A percentile compares a stretch with the other conserved stretches of the same genome.
phyloP scores from a whole-genome alignment of 1,140 invertebrate species.

The Drosophila parabipectinata region DNA sequence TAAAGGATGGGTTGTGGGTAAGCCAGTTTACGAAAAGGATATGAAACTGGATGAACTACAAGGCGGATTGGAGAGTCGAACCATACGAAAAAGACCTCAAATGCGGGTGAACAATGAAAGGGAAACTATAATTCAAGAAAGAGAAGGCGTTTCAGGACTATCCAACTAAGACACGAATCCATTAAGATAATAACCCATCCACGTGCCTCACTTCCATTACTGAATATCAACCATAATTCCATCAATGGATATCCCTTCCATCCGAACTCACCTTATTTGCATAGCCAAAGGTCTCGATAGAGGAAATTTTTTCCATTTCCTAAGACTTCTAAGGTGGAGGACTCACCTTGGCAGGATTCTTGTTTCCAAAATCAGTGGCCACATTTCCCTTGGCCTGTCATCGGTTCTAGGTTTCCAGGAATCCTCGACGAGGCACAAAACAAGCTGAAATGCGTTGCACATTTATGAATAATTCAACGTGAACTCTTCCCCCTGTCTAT shows the following conservation, averaged over 20 bases:
- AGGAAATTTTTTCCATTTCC: slow-evolving; percentile 11
- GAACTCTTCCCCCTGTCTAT: slow-evolving; percentile 1
- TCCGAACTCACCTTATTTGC: slow-evolving; percentile 29
- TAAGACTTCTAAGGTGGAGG: background rate
- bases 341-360: slow-evolving; percentile 16
- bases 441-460: slow-evolving; percentile 45
- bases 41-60: slow-evolving; percentile 1
- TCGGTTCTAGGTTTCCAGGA: slow-evolving; percentile 7
- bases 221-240: slow-evolving; percentile 3
- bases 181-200: background rate
- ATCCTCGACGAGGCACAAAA: slow-evolving; percentile 15
- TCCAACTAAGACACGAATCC: background rate
- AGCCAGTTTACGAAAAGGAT: slow-evolving; percentile 1
- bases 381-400: slow-evolving; percentile 38
- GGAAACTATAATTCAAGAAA: background rate
- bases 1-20: background rate
- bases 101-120: too few relatives aligned
- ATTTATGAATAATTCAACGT: slow-evolving; percentile 58
- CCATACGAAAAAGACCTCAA: background rate
- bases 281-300: slow-evolving; percentile 12
- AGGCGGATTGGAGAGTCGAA: background rate
- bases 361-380: slow-evolving; percentile 6
- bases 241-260: slow-evolving; percentile 22
- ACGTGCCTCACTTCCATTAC: background rate
- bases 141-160: background rate